Percentiles rank a stretch among this genome's conserved stretches.
These are phyloP conservation scores for Oreohelix idahoensis DNA, from an alignment of 1,140 invertebrate species.

Conservation along the genomic window DNA sequence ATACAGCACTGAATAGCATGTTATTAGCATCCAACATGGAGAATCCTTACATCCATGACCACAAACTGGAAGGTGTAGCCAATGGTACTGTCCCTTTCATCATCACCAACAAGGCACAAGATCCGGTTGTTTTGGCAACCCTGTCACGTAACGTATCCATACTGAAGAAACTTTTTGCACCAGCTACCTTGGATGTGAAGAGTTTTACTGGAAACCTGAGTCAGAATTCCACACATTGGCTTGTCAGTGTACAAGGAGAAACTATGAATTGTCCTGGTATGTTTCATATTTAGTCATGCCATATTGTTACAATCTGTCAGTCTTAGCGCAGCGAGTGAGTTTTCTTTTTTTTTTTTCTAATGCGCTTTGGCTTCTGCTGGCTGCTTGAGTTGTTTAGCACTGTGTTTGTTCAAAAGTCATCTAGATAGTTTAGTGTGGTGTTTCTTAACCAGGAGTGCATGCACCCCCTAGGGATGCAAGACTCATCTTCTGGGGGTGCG, in stretches of 20 bases:
- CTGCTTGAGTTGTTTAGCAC: no score
- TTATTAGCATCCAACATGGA: constrained; percentile 48
- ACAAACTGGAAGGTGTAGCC: constrained; percentile 44
- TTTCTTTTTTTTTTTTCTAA: no score
- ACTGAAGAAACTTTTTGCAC: constrained; percentile 49
- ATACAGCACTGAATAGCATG: constrained; percentile 47
- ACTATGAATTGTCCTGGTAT: constrained; percentile 55
- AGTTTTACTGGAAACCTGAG: constrained; percentile 51
- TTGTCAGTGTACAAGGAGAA: constrained; percentile 48
- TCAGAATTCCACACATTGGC: constrained; percentile 56
- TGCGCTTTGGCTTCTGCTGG: no score
- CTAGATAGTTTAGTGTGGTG: no score
- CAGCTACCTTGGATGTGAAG: constrained; percentile 37
- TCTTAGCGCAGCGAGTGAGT: no score
- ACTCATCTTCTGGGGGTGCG: no score
- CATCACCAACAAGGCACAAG: constrained; percentile 43
- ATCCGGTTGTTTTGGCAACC: constrained; percentile 44
- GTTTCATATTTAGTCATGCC: not conserved
- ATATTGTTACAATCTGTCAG: no score
- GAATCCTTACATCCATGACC: constrained; percentile 47
- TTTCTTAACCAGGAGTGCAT: no score
- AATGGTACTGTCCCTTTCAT: constrained; percentile 48
- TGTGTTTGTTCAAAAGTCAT: no score
- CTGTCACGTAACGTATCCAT: constrained; percentile 45
- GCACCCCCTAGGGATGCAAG: no score